Base-by-base conservation (phyloP, 2,888 invertebrate genomes). In the Tetheella fluctuosa region DNA sequence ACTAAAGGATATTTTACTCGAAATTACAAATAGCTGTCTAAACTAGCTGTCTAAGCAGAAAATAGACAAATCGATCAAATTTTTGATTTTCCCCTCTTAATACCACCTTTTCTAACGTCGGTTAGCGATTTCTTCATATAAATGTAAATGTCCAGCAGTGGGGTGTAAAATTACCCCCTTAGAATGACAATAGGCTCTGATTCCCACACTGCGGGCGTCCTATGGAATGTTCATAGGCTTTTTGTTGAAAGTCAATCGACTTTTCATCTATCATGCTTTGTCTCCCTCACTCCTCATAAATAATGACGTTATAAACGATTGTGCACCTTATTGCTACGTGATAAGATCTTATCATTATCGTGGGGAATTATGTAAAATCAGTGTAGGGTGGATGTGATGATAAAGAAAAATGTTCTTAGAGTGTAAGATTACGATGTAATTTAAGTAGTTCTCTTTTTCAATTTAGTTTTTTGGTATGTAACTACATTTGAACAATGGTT, bases 171-270 rank as follows among this genome's bases (percentile, higher is more conserved):
- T 81, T 78, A 77, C 76, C 73, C 71, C 69, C 70, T 76, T 75
- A 70, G 71, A 73, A 70, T 78, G 75, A 86, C 85, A 86, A 86
- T 85, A 73, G 76, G 70, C 77, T 82, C 82, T 85, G 85, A 85
- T 86, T 81, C 78, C 72, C 68, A 63, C 76, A 70, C 67, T 58
- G 74, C 66, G 71, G 62, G 65, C 59, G 70, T 60, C 67, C 70
- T 48, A 59, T 62, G 71, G 63, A 68, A 72, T 82, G 76, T 77
- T 73, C 60, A 69, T 62, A 58, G 63, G 69, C 68, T 73, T 73
- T 73, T 74, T 73, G 65, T 62, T 61, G 64, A 54, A 73, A 70
- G 69, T 71, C 73, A 77, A 77, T 75, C 75, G 68, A 62, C 69
- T 69, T 65, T 69, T 61, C 63, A 62, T 72, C 70, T 71, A 74